Conservation (phyloP, 2,888 invertebrate genomes). For the Holacanthella duospinosa region DNA sequence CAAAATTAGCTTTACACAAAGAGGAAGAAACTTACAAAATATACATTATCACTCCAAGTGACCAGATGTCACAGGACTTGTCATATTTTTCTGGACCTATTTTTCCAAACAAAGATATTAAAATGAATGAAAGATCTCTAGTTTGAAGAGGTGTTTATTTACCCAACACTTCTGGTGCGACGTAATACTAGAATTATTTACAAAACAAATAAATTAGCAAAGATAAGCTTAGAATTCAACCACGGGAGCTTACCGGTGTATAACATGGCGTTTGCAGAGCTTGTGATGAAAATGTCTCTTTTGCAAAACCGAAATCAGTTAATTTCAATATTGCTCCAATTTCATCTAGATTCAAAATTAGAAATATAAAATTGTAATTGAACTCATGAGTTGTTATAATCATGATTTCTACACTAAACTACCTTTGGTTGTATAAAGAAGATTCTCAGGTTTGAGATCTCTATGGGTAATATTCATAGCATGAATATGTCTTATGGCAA, state of each 20-base stretch:
- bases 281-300: constrained; percentile 75
- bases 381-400: too few species aligned
- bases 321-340: constrained; percentile 69
- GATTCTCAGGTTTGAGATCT: constrained; percentile 95
- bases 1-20: too few species aligned
- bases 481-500: constrained; percentile 87
- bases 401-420: too few species aligned
- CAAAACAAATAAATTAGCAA: neutral
- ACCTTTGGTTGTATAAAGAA: constrained; percentile 71
- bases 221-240: constrained; percentile 48
- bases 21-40: too few species aligned
- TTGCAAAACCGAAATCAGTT: constrained; percentile 99
- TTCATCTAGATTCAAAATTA: neutral
- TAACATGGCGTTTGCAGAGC: constrained; percentile 96
- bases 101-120: too few species aligned
- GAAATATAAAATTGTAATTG: too few species aligned
- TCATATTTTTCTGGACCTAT: constrained; percentile 97
- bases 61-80: constrained; percentile 99
- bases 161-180: constrained; percentile 73
- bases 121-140: too few species aligned
- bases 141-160: too few species aligned
- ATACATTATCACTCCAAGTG: constrained; percentile 97
- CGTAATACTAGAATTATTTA: constrained; percentile 15
- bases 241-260: constrained; percentile 62
- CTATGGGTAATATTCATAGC: constrained; percentile 90